Evolutionary conservation across 2,113 vertebrate species (phyloP).

Genomic region (Poicephalus gulielmi): DNA sequence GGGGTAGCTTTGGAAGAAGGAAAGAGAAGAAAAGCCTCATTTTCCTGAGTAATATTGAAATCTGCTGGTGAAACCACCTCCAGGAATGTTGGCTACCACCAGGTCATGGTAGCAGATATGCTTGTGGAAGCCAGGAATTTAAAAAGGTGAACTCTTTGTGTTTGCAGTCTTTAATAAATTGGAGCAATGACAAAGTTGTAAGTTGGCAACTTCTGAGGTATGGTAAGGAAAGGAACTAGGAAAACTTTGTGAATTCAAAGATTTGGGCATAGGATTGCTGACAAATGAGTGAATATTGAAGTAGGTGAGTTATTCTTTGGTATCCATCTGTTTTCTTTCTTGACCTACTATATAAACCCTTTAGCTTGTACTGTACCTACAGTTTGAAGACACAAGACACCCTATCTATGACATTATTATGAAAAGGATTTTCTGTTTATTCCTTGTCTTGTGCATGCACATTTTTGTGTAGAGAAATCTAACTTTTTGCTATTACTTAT

Average conservation of each 20-base stretch:
- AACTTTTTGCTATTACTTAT: neutral
- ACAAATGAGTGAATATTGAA: neutral
- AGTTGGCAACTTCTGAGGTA: neutral
- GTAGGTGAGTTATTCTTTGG: neutral
- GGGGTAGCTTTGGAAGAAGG: neutral
- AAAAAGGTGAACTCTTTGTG: neutral
- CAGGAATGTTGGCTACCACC: neutral
- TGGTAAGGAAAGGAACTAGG: neutral
- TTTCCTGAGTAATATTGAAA: neutral
- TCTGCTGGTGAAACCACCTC: neutral
- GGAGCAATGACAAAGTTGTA: neutral
- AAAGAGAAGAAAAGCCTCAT: neutral
- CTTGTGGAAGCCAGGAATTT: neutral
- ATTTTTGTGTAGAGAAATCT: neutral
- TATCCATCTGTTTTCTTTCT: neutral
- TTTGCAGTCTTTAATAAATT: neutral
- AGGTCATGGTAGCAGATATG: accelerated
- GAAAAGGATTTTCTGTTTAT: neutral
- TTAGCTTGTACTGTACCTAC: neutral
- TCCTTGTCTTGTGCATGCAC: neutral
- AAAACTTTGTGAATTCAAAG: neutral
- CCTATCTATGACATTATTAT: no score
- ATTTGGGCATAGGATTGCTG: neutral
- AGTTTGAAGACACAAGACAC: neutral
- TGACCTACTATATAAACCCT: neutral